Evolutionary conservation across 2,888 invertebrate species (phyloP), one percentile per base, ranked within the genome.

Genomic region (Beris morrisii): DNA sequence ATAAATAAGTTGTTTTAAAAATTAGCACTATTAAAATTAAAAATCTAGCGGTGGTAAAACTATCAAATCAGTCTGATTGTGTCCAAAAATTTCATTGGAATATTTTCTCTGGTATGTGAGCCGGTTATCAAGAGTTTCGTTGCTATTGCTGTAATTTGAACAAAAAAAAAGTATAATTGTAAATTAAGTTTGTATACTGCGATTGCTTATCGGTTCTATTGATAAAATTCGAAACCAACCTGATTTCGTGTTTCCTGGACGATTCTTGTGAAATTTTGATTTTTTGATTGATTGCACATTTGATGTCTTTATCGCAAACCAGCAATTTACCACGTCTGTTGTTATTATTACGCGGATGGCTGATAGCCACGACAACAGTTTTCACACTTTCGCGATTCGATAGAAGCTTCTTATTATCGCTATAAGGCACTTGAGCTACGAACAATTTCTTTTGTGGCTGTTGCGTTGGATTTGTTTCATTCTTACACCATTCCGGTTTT

Each of bases 101-200:
- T 50, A 64, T 48, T 61, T 52, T 38, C 32, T 11, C 46, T 58
- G 57, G 22, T 38, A 38, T 6, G 38, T 61, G 32, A 69, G 63
- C 64, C 69, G 67, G 54, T 69, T 69, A 45, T 69, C 69, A 38
- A 69, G 56, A 22, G 53, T 61, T 38, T 66, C 50, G 22, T 65
- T 67, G 54, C 59, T 69, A 13, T 28, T 66, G 52, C 48, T 63
- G 53, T 11, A 31, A 61, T 30, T n/a, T 5, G 30, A 45, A 44
- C 22, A 58, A 45, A n/a, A 45, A 45, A 46, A 12, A 45, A 13
- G 32, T 32, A 22, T 22, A 22, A 22, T 22, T 22, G 3, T 15
- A 52, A 7, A 4, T 52, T 52, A 15, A 52, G 5, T 46, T n/a
- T n/a, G n/a, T 15, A n/a, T n/a, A 46, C 11, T 2, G 4, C n/a